Evolutionary conservation across 2,888 invertebrate genomes (phyloP).

Genomic region (Ichneumoninae sp.): DNA sequence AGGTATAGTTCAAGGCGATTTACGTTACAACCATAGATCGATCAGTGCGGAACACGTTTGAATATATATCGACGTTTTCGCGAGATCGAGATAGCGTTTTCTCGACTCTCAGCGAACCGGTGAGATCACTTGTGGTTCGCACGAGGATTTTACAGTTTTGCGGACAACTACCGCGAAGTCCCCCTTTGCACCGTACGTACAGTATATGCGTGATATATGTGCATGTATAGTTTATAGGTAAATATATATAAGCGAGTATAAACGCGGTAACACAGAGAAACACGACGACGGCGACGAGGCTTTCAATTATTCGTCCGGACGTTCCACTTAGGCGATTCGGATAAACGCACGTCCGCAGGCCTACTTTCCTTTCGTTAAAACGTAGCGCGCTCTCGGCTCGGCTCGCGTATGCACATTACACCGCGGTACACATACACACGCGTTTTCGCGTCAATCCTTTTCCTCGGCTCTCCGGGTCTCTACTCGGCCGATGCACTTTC

Average conservation of each 20-base stretch:
- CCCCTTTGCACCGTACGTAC: background rate
- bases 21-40: constrained; percentile 34
- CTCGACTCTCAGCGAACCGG: background rate
- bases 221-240: background rate
- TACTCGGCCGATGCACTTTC: constrained; percentile 29
- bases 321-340: constrained; percentile 70
- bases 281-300: constrained; percentile 40
- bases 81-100: constrained; percentile 32
- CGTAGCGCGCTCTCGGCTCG: constrained; percentile 33
- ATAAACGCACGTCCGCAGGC: constrained; percentile 69
- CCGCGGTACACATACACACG: background rate
- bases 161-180: constrained; percentile 8
- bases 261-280: constrained; percentile 12
- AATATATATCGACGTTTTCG: constrained; percentile 41
- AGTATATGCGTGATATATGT: background rate
- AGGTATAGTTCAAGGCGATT: constrained; percentile 38
- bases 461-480: background rate
- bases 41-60: constrained; percentile 16
- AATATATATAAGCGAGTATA: constrained; percentile 9
- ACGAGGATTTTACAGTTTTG: constrained; percentile 41
- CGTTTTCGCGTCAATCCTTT: constrained; percentile 15
- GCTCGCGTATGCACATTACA: constrained; percentile 10
- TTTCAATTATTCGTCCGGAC: constrained; percentile 70
- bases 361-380: constrained; percentile 71
- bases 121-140: constrained; percentile 24